Base-by-base conservation (phyloP, 2,113 vertebrate genomes). In the Callionymus lyra region DNA sequence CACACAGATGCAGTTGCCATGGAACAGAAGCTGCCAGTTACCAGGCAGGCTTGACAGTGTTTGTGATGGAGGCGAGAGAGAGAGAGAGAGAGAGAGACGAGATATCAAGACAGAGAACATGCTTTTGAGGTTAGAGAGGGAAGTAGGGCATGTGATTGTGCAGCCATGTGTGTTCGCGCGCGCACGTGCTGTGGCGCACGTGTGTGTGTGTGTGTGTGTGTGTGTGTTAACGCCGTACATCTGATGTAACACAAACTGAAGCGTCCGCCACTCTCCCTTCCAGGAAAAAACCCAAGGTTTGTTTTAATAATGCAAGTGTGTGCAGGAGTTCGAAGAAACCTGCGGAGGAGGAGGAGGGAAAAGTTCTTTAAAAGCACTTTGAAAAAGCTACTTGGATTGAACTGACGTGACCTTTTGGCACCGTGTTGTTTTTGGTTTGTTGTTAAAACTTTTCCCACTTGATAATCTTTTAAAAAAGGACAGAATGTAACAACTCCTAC, bases 61-160 rank as follows among this genome's bases (percentile, higher is more conserved):
- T 82, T 76, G 49, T 8, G 44, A 53, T 57, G 44, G 40, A 44
- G 53, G 48, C 27, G 8, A 38, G 12, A 37, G 16, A 27, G n/a
- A n/a, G n/a, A n/a, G n/a, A n/a, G n/a, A 42, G 46, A 44, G 12
- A 50, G 36, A 72, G 47, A 68, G n/a, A 59, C 34, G 17, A 61
- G 44, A 71, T 70, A 75, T 69, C 44, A 68, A 59, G 31, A 63
- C 59, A 47, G 17, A 62, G 44, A 70, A 60, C 53, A 41, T 53
- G 43, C 56, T 65, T 78, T 68, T 63, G 63, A 70, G 62, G 67
- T 72, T 75, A 49, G 54, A 59, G 60, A 56, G 63, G 21, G 74
- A 87, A 85, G 65, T 83, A 74, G 81, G 79, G 72, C 82, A 77
- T 86, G 76, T 83, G 77, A 86, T 86, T 79, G 76, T 75, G 79